phyloP scores from a whole-genome alignment of 1,140 invertebrate genomes.

The Papilio polytes region DNA sequence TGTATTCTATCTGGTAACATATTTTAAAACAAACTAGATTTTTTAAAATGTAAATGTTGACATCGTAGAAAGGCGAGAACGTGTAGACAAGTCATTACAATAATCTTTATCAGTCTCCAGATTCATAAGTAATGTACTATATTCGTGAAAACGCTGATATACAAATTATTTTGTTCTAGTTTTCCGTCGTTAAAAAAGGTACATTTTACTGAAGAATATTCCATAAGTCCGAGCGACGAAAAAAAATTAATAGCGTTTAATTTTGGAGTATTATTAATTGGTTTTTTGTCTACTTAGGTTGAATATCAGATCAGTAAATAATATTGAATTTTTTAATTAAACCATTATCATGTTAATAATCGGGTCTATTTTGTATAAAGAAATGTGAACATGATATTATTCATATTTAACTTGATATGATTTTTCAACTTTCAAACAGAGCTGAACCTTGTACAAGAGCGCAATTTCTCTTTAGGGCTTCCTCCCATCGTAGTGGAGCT shows the following conservation, averaged over 20 bases:
- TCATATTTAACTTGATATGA: not conserved
- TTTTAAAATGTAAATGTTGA: not conserved
- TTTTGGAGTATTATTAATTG: no score
- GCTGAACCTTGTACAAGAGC: not conserved
- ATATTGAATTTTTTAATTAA: no score
- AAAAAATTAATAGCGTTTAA: not conserved
- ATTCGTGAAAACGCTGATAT: not conserved
- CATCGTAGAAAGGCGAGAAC: not conserved
- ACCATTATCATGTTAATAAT: not conserved
- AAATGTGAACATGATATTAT: not conserved
- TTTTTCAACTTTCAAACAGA: not conserved
- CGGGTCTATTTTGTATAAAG: not conserved
- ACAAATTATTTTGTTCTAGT: not conserved
- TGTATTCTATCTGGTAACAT: not conserved
- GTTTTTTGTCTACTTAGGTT: no score
- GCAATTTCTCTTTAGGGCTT: slow-evolving; percentile 26
- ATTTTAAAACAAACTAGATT: not conserved
- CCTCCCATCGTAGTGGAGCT: slow-evolving; percentile 14
- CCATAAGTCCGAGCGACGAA: not conserved
- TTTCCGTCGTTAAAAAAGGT: not conserved
- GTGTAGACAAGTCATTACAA: not conserved
- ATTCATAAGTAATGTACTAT: slow-evolving; percentile 22
- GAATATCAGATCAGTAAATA: no score
- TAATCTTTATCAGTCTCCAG: not conserved
- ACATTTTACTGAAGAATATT: not conserved